Percentiles rank a stretch among this genome's conserved stretches.
Conservation (phyloP, 2,888 invertebrate species). For the Metallyticus violacea region DNA sequence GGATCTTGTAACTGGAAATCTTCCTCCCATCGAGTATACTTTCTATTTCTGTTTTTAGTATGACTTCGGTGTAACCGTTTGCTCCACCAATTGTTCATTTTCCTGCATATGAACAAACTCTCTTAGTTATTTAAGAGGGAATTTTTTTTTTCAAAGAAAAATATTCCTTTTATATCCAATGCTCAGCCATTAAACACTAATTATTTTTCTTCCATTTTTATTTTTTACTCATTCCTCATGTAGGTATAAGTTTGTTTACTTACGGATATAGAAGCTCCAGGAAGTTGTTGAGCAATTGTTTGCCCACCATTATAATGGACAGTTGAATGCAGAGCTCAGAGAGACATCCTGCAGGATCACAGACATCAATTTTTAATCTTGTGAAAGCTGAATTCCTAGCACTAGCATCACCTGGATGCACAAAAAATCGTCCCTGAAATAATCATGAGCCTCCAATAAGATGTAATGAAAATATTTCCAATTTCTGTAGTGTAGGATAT, state of each 20-base stretch:
- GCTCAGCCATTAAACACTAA: too few relatives aligned
- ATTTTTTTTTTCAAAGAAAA: too few relatives aligned
- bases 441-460: neutral
- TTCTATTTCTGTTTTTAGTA: constrained; percentile 65
- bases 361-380: constrained; percentile 79
- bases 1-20: constrained; percentile 92
- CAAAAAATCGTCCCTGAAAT: constrained; percentile 77
- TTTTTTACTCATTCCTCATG: neutral
- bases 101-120: constrained; percentile 50
- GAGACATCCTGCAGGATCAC: constrained; percentile 90
- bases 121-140: neutral
- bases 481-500: too few relatives aligned
- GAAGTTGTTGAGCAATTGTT: constrained; percentile 90
- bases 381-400: constrained; percentile 72
- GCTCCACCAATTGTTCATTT: constrained; percentile 88
- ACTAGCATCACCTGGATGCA: constrained; percentile 79
- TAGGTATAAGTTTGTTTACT: constrained; percentile 44
- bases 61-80: constrained; percentile 72
- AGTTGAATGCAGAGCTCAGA: constrained; percentile 89
- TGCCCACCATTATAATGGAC: constrained; percentile 93
- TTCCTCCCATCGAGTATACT: constrained; percentile 87
- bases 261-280: constrained; percentile 87
- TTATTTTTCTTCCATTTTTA: too few relatives aligned
- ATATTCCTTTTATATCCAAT: neutral
- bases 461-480: neutral